Evolutionary conservation across 2,888 invertebrate species (phyloP).

Genomic region (Ichneumoninae sp.): DNA sequence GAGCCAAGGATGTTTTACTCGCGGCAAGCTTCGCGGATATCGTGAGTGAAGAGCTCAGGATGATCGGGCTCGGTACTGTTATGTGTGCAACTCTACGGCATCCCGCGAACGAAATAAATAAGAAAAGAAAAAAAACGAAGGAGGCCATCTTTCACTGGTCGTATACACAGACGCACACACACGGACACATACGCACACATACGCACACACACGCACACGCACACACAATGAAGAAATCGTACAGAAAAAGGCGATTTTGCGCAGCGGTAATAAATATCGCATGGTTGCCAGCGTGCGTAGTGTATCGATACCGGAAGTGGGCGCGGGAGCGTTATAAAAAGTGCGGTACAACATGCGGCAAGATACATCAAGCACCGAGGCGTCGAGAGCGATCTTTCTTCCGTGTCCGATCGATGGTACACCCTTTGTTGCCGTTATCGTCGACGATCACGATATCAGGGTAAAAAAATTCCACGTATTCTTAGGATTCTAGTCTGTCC

Average conservation of each 20-base stretch:
- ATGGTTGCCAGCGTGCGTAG: conserved; percentile 21
- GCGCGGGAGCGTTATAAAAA: conserved; percentile 34
- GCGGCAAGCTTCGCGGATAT: background rate
- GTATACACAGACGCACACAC: background rate
- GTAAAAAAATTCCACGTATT: background rate
- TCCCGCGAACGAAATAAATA: conserved; percentile 3
- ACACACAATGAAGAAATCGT: conserved; percentile 11
- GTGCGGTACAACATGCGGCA: conserved; percentile 10
- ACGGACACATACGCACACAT: background rate
- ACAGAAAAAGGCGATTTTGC: conserved; percentile 32
- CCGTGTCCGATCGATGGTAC: conserved; percentile 6
- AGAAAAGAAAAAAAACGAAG: background rate
- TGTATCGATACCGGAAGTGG: conserved; percentile 28
- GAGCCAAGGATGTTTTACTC: conserved; percentile 1
- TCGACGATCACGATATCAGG: conserved; percentile 8
- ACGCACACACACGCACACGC: background rate
- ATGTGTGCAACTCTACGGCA: background rate
- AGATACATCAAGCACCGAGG: background rate
- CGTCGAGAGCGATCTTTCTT: conserved; percentile 12
- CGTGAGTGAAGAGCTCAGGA: conserved; percentile 17
- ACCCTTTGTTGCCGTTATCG: conserved; percentile 1
- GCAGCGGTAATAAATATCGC: conserved; percentile 39
- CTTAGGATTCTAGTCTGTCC: background rate
- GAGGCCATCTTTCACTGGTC: background rate
- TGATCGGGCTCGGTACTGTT: background rate